Evolutionary conservation across 2,113 vertebrate species (phyloP).

Genomic region (Thalassarche chlororhynchos): DNA sequence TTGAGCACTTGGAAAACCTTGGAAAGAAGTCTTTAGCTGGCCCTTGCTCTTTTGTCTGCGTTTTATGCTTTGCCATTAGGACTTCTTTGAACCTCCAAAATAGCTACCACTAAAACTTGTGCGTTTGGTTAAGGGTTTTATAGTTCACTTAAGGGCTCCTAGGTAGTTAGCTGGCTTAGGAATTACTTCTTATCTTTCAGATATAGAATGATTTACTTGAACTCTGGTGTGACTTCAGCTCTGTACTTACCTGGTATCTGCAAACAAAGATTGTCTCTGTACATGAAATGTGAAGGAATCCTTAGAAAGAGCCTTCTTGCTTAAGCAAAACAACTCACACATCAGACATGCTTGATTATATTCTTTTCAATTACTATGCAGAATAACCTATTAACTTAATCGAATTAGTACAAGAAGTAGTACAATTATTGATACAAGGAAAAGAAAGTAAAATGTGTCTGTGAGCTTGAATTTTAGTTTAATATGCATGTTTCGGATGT

Average conservation of each 20-base stretch:
- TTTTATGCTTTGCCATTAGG: neutral
- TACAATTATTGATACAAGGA: neutral
- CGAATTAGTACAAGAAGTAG: neutral
- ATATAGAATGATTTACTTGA: conserved; percentile 51
- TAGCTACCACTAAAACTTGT: neutral
- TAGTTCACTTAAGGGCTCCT: conserved; percentile 15
- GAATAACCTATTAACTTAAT: neutral
- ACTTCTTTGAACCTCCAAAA: neutral
- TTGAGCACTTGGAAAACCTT: neutral
- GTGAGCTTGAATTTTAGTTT: neutral
- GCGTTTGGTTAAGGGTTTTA: neutral
- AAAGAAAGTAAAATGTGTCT: neutral
- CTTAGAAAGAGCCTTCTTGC: neutral
- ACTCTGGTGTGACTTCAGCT: conserved; percentile 8
- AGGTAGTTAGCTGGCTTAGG: conserved; percentile 38
- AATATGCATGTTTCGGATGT: neutral
- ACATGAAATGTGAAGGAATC: neutral
- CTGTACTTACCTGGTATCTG: neutral
- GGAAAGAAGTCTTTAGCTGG: neutral
- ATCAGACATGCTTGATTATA: neutral
- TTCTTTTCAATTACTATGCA: neutral
- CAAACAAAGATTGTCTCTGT: neutral
- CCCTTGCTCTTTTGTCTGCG: neutral
- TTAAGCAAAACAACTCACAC: neutral
- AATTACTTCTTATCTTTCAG: conserved; percentile 52